A percentile compares a stretch with the other conserved stretches of the same genome.
Evolutionary conservation across 1,140 invertebrate species (phyloP).

Genomic region (Globodera ellingtonae): DNA sequence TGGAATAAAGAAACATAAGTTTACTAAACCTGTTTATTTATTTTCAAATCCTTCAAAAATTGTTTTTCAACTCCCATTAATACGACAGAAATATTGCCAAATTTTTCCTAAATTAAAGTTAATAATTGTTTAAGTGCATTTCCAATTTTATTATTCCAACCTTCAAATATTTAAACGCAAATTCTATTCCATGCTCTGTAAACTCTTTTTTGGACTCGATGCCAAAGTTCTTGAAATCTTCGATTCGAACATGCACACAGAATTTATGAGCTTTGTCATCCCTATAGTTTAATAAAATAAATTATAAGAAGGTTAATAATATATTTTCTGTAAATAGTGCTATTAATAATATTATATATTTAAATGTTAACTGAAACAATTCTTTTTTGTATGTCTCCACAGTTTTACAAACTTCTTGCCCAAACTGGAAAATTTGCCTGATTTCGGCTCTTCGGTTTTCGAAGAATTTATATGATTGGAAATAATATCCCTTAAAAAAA

Average conservation of each 20-base stretch:
- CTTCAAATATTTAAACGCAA: too few species aligned
- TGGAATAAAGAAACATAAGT: neutral
- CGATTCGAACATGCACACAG: too few species aligned
- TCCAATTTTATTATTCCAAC: too few species aligned
- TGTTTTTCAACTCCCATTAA: conserved; percentile 15
- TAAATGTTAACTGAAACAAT: neutral
- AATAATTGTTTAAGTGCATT: too few species aligned
- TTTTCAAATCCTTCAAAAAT: conserved; percentile 13
- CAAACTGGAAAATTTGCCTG: neutral
- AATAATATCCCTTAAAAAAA: neutral
- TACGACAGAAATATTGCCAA: neutral
- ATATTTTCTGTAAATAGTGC: too few species aligned
- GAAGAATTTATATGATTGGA: neutral
- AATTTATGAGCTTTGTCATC: too few species aligned
- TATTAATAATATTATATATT: too few species aligned
- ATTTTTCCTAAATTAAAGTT: neutral
- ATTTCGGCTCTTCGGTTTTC: neutral
- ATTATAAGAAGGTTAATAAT: too few species aligned
- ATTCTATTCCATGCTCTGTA: too few species aligned
- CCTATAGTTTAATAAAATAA: too few species aligned
- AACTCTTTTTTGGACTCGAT: too few species aligned
- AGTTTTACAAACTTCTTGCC: neutral
- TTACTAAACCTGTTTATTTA: neutral
- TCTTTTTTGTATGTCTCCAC: neutral
- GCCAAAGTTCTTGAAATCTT: too few species aligned